Evolutionary conservation across 1,140 invertebrate species (phyloP).

Genomic region (Matsumurasca onukii): DNA sequence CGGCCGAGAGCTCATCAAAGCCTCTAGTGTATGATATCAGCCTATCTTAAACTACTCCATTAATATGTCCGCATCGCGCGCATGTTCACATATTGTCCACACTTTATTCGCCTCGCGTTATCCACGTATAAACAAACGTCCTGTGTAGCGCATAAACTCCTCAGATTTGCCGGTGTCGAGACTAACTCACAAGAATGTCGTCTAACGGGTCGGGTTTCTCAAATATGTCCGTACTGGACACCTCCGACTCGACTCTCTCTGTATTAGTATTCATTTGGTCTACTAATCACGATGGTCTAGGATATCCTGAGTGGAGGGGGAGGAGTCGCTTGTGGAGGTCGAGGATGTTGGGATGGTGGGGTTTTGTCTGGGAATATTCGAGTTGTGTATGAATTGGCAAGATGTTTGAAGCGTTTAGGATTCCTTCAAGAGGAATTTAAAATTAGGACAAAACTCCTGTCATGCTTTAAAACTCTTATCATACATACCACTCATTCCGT

Average conservation of each 20-base stretch:
- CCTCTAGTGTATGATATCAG: constrained; percentile 1
- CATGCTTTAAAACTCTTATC: no score
- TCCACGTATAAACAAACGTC: not conserved
- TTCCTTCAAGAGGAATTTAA: no score
- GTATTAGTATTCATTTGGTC: constrained; percentile 1
- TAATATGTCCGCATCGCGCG: not conserved
- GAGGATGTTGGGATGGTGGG: no score
- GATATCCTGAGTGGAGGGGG: no score
- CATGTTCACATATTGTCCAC: not conserved
- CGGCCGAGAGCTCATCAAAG: no score
- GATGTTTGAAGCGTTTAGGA: no score
- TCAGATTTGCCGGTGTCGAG: not conserved
- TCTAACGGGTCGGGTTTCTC: not conserved
- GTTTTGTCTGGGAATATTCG: no score
- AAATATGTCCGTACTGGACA: not conserved
- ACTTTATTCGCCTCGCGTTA: not conserved
- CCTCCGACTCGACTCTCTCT: not conserved
- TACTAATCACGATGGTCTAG: not conserved
- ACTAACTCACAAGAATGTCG: not conserved
- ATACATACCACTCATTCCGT: no score
- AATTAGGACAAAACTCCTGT: no score
- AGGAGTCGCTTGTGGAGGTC: no score
- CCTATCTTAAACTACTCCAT: constrained; percentile 7
- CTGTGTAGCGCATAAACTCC: not conserved
- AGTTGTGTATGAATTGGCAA: no score